phyloP scores from a whole-genome alignment of 2,797 vertebrate genomes.

The Eurystomus glaucurus region DNA sequence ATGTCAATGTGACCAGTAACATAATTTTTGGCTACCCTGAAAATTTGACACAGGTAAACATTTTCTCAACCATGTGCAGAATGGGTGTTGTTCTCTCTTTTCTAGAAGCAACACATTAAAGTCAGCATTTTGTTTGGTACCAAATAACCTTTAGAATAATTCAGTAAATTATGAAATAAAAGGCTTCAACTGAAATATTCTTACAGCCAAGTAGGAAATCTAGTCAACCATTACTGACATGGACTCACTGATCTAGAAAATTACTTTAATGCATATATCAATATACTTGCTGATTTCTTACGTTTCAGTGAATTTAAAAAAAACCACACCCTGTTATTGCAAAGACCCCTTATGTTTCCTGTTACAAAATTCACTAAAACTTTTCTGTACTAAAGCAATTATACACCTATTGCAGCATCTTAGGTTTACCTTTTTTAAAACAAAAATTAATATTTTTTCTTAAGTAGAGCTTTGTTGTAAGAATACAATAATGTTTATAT shows the following conservation, averaged over 20 bases:
- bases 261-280: conserved; percentile 82
- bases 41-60: not conserved
- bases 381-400: not conserved
- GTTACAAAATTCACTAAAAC: not conserved
- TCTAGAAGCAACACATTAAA: conserved; percentile 38
- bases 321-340: not conserved
- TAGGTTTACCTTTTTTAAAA: not conserved
- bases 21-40: not conserved
- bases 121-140: conserved; percentile 61
- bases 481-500: not conserved
- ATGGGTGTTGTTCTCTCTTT: not conserved
- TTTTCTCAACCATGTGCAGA: conserved; percentile 4
- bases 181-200: conserved; percentile 70
- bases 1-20: not conserved
- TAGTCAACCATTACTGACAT: conserved; percentile 70
- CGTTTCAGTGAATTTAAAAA: conserved; percentile 43
- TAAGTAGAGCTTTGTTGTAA: not conserved
- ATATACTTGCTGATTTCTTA: conserved; percentile 78
- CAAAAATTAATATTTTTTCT: not conserved
- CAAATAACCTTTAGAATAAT: conserved; percentile 77
- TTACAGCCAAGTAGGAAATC: conserved; percentile 52
- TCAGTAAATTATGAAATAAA: conserved; percentile 73
- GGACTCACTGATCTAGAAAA: conserved; percentile 83
- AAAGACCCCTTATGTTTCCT: not conserved
- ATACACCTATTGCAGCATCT: not conserved